Percentiles rank a stretch among this genome's conserved stretches.
These are phyloP conservation scores for Cephalophus harveyi DNA, from an alignment of 2,113 vertebrate genomes.

Conservation along the genomic window DNA sequence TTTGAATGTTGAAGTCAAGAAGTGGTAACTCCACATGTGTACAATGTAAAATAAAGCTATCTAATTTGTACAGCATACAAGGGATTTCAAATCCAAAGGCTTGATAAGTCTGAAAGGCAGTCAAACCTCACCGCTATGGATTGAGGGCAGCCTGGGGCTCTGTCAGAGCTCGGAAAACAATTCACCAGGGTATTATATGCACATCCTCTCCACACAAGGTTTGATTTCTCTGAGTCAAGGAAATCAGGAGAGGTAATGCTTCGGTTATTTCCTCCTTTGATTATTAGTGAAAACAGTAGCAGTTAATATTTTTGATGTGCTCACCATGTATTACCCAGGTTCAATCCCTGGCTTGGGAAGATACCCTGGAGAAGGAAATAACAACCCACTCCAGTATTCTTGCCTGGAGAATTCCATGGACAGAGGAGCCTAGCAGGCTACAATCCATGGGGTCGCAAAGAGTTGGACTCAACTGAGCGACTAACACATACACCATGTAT, in stretches of 20 bases:
- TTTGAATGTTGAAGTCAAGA: slow-evolving; percentile 2
- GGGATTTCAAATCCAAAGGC: slow-evolving; percentile 7
- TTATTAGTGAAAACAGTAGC: neutral
- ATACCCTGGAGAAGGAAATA: neutral
- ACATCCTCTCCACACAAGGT: neutral
- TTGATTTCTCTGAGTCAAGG: neutral
- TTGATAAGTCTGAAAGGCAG: neutral
- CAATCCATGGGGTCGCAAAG: neutral
- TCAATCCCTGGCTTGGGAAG: neutral
- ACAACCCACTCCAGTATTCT: neutral
- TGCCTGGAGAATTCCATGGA: neutral
- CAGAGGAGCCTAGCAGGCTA: neutral
- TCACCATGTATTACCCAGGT: neutral
- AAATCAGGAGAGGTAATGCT: neutral
- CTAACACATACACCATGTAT: neutral
- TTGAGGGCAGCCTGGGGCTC: neutral
- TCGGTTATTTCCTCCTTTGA: neutral
- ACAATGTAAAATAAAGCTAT: neutral
- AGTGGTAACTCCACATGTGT: neutral
- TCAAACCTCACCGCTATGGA: neutral
- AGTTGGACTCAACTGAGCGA: neutral
- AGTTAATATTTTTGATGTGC: neutral
- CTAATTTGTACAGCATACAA: neutral
- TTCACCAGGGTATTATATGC: neutral
- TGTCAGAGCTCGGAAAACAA: neutral